Percentiles rank a stretch among this genome's conserved stretches.
Conservation (phyloP, 2,113 vertebrate genomes). For the Mionectes macconnelli region DNA sequence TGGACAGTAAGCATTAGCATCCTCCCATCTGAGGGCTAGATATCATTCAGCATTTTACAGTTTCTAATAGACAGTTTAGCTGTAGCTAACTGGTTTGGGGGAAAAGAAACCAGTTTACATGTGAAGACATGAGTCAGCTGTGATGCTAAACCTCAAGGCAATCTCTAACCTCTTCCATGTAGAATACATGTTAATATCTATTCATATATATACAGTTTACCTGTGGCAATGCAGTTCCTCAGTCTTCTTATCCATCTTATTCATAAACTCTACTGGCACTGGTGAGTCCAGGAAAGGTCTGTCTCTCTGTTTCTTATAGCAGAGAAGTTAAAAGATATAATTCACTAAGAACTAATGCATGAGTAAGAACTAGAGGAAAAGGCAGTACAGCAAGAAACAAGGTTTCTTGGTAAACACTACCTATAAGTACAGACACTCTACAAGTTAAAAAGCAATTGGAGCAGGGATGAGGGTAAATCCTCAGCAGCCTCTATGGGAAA, state of each 20-base stretch:
- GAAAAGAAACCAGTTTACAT: background rate
- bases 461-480: background rate
- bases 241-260: background rate
- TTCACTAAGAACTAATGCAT: background rate
- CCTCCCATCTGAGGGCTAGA: background rate
- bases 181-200: background rate
- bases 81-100: background rate
- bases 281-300: background rate
- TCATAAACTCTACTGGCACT: background rate
- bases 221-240: background rate
- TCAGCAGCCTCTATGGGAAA: background rate
- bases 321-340: background rate
- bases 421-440: rapidly evolving
- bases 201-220: rapidly evolving
- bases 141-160: background rate
- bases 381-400: background rate
- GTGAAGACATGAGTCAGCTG: background rate
- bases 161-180: background rate
- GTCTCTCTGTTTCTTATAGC: background rate
- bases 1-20: background rate
- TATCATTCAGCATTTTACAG: background rate
- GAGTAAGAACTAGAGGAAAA: background rate
- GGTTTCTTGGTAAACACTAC: rapidly evolving
- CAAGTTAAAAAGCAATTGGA: background rate
- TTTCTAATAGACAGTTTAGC: background rate